Conservation (phyloP, 2,888 invertebrate genomes). For the Andrena hattorfiana region DNA sequence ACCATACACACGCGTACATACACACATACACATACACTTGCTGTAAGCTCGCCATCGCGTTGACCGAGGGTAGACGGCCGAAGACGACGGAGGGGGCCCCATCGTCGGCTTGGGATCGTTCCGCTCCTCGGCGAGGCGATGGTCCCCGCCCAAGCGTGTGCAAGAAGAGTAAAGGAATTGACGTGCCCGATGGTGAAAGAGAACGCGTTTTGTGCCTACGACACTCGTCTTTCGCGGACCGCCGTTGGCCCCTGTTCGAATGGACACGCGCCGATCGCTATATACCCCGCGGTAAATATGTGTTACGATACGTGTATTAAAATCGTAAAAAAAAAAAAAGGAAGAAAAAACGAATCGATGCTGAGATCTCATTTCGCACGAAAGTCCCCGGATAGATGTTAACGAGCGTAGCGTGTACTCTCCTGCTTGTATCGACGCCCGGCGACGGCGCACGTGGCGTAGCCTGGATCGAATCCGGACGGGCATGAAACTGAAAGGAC, state of each 20-base stretch:
- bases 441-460: constrained; percentile 42
- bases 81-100: constrained; percentile 26
- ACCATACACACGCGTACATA: constrained; percentile 13
- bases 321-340: constrained; percentile 34
- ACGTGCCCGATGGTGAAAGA: constrained; percentile 71
- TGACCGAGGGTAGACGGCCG: constrained; percentile 51
- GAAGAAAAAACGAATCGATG: constrained; percentile 45
- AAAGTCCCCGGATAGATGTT: constrained; percentile 45
- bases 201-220: constrained; percentile 72
- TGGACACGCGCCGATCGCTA: constrained; percentile 27
- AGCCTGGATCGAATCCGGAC: constrained; percentile 58
- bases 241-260: constrained; percentile 51
- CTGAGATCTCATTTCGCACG: constrained; percentile 67
- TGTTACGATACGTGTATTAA: constrained; percentile 59
- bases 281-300: constrained; percentile 26
- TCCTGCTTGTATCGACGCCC: constrained; percentile 58
- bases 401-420: constrained; percentile 59
- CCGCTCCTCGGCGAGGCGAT: constrained; percentile 36
- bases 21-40: constrained; percentile 25
- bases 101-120: constrained; percentile 42
- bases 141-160: constrained; percentile 41
- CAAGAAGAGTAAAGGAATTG: constrained; percentile 67
- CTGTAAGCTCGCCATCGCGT: constrained; percentile 47
- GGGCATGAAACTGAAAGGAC: constrained; percentile 72
- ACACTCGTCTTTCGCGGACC: constrained; percentile 56